These are phyloP conservation scores for Protobothrops flavoviridis DNA, from an alignment of 2,113 vertebrate genomes.

Conservation along the genomic window DNA sequence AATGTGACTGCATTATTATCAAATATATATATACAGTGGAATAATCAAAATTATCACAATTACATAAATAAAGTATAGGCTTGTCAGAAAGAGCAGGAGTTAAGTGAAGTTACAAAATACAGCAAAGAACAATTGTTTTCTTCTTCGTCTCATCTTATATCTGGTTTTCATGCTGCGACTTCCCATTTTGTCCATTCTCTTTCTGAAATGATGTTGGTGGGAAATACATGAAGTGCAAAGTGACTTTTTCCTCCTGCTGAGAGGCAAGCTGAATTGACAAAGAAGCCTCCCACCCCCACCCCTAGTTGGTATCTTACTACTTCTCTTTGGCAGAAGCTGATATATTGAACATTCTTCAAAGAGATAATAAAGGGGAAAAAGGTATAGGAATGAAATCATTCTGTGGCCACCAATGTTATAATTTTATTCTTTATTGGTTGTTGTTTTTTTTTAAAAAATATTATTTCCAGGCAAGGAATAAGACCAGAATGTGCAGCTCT, in stretches of 20 bases:
- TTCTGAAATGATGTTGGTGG: slow-evolving; percentile 76
- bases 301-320: slow-evolving; percentile 41
- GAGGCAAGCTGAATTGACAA: slow-evolving; percentile 67
- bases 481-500: background rate
- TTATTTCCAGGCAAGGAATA: background rate
- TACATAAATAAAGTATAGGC: slow-evolving; percentile 12
- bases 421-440: slow-evolving; percentile 3
- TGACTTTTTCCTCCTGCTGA: slow-evolving; percentile 73
- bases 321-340: slow-evolving; percentile 50
- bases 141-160: slow-evolving; percentile 51
- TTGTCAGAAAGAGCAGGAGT: slow-evolving; percentile 51
- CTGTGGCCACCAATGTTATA: slow-evolving; percentile 9
- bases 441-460: slow-evolving; percentile 11
- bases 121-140: slow-evolving; percentile 60
- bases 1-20: background rate
- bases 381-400: slow-evolving; percentile 26
- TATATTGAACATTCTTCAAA: slow-evolving; percentile 41
- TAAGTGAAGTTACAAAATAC: slow-evolving; percentile 44
- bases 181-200: slow-evolving; percentile 61
- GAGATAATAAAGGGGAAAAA: slow-evolving; percentile 47
- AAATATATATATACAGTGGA: slow-evolving; percentile 34
- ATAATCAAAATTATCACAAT: slow-evolving; percentile 15
- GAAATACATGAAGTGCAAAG: slow-evolving; percentile 72
- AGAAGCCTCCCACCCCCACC: slow-evolving; percentile 43
- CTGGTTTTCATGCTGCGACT: slow-evolving; percentile 69